A percentile compares a stretch with the other conserved stretches of the same genome.
Evolutionary conservation across 2,888 invertebrate genomes (phyloP).

Genomic region (Microplitis deprimator): DNA sequence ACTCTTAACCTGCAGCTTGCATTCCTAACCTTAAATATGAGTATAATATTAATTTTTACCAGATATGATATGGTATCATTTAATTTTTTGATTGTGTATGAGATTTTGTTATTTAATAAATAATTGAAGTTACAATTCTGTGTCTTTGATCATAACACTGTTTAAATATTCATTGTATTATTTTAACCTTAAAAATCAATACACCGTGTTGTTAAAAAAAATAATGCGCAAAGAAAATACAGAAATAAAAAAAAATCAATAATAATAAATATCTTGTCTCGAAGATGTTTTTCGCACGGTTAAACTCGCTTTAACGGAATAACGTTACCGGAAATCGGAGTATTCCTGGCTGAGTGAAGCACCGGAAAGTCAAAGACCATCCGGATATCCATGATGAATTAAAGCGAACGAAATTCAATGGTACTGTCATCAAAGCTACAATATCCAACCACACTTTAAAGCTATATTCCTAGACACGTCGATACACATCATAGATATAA

Average conservation of each 20-base stretch:
- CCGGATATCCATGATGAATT: slow-evolving; percentile 42
- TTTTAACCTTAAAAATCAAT: no score
- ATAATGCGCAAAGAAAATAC: background rate
- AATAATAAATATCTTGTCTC: background rate
- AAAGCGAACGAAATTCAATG: slow-evolving; percentile 7
- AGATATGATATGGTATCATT: no score
- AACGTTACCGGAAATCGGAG: slow-evolving; percentile 40
- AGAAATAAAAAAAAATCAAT: background rate
- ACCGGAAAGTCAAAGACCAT: slow-evolving; percentile 38
- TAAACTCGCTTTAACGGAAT: background rate
- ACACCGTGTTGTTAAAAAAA: background rate
- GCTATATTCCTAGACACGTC: slow-evolving; percentile 20
- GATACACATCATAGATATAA: background rate
- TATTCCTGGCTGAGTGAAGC: slow-evolving; percentile 38
- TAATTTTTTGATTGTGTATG: no score
- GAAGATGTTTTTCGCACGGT: background rate
- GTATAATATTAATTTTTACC: no score
- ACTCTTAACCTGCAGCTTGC: no score
- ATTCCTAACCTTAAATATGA: no score
- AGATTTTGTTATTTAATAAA: no score
- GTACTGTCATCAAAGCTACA: background rate
- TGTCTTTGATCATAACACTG: no score
- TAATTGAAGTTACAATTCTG: no score
- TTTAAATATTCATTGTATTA: no score
- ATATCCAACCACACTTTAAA: background rate